Evolutionary conservation across 2,888 invertebrate genomes (phyloP).

Genomic region (Nemurella pictetii): DNA sequence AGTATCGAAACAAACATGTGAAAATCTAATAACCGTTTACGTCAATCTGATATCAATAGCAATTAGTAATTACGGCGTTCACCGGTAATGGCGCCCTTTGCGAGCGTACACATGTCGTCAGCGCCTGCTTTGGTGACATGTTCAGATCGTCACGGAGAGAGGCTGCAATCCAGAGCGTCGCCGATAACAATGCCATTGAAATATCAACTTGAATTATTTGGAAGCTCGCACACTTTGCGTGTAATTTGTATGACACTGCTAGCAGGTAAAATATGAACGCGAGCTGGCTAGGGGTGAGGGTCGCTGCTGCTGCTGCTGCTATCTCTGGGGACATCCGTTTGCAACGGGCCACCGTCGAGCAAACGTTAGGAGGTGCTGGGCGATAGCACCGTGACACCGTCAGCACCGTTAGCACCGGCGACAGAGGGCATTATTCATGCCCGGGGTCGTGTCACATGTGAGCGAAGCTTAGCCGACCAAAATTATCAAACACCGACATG

Average conservation of each 20-base stretch:
- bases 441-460: not conserved
- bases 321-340: slow-evolving; percentile 16
- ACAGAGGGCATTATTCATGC: not conserved
- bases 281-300: not conserved
- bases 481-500: not conserved
- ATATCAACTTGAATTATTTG: slow-evolving; percentile 20
- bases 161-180: not conserved
- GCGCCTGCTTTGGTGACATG: not conserved
- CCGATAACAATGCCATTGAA: not conserved
- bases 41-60: not conserved
- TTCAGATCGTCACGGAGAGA: not conserved
- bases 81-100: not conserved
- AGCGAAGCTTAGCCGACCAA: not conserved
- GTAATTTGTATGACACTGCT: not conserved
- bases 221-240: not conserved
- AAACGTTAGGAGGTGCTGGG: not conserved
- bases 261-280: slow-evolving; percentile 14
- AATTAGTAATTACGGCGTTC: not conserved
- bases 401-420: not conserved
- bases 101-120: not conserved
- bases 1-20: too few relatives aligned
- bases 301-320: not conserved
- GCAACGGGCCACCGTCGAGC: not conserved
- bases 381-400: not conserved
- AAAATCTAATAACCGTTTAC: too few relatives aligned